These are phyloP conservation scores for Scaptomyza caliginosa DNA, from an alignment of 2,888 invertebrate genomes.

Conservation along the genomic window DNA sequence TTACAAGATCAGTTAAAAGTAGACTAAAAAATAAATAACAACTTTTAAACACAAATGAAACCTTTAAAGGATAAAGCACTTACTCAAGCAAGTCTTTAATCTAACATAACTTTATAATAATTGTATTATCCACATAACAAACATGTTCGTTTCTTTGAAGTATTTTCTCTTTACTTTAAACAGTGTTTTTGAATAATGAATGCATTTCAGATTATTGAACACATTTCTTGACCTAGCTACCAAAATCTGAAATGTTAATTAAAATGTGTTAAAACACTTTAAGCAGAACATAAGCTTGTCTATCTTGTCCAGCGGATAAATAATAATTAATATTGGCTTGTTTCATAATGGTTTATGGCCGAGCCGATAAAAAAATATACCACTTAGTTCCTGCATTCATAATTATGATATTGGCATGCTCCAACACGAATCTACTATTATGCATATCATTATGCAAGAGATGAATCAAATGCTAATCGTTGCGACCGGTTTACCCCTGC, in stretches of 20 bases:
- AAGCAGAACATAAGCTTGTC: not conserved
- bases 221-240: not conserved
- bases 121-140: too few species aligned
- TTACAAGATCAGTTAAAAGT: too few species aligned
- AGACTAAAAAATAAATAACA: too few species aligned
- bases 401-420: conserved; percentile 27
- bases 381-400: conserved; percentile 32
- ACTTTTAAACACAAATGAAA: too few species aligned
- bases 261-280: not conserved
- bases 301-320: not conserved
- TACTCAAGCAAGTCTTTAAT: too few species aligned
- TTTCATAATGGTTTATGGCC: not conserved
- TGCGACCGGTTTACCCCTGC: conserved; percentile 60
- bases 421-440: conserved; percentile 16
- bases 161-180: too few species aligned
- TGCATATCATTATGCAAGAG: conserved; percentile 56
- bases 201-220: not conserved
- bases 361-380: conserved; percentile 10
- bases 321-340: not conserved
- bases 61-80: too few species aligned
- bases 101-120: too few species aligned
- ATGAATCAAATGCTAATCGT: conserved; percentile 68
- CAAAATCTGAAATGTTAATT: not conserved
- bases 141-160: too few species aligned
- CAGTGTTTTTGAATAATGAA: not conserved